Conservation (phyloP, 2,888 invertebrate genomes). For the Cactoblastis cactorum region DNA sequence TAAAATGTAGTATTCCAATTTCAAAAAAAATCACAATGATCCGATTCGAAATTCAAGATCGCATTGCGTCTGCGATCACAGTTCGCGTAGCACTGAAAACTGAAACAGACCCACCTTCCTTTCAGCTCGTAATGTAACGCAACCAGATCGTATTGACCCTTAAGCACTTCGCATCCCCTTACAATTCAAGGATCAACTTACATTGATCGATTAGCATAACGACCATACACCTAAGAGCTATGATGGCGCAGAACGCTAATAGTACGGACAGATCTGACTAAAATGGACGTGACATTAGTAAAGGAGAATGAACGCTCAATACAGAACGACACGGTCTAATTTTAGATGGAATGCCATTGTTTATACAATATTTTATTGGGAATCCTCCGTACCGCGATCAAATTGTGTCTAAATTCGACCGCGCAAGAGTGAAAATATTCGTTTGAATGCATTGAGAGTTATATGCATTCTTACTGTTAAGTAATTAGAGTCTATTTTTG, state of each 20-base stretch:
- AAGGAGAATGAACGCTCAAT: constrained; percentile 9
- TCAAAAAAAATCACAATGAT: no score
- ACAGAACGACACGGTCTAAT: constrained; percentile 3
- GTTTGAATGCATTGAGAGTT: neutral
- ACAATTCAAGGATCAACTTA: neutral
- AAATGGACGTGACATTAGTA: neutral
- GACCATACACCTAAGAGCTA: neutral
- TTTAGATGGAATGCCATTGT: neutral
- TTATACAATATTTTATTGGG: constrained; percentile 16
- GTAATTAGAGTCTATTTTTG: constrained; percentile 11
- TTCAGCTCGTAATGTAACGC: constrained; percentile 18
- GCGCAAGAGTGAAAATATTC: constrained; percentile 16
- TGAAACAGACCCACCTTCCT: constrained; percentile 35
- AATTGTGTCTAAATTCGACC: constrained; percentile 25
- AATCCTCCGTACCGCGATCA: constrained; percentile 21
- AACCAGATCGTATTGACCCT: constrained; percentile 15
- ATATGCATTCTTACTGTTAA: neutral
- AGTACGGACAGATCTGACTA: neutral
- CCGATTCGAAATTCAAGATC: no score
- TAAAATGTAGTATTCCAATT: no score
- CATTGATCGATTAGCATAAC: neutral
- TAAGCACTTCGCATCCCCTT: neutral
- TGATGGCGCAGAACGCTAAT: neutral
- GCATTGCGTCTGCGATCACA: constrained; percentile 44
- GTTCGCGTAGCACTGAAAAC: constrained; percentile 45